phyloP scores from a whole-genome alignment of 2,888 invertebrate species.

The Scrobipalpa costella region DNA sequence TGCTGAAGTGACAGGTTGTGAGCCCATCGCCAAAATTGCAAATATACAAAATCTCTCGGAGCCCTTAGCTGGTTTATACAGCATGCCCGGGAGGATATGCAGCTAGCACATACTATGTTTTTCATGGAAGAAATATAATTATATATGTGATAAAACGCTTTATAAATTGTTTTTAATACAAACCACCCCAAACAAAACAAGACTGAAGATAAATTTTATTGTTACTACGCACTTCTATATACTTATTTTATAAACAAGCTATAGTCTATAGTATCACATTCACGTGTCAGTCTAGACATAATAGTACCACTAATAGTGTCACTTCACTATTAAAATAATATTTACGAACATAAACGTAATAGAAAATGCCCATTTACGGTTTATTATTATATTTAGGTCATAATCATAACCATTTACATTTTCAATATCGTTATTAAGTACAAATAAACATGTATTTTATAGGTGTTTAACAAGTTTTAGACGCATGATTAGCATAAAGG shows the following conservation, averaged over 20 bases:
- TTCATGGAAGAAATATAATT: no score
- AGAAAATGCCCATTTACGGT: background rate
- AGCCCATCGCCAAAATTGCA: no score
- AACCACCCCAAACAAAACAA: background rate
- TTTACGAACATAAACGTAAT: background rate
- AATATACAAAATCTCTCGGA: no score
- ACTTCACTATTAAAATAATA: slow-evolving; percentile 8
- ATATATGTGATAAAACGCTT: no score
- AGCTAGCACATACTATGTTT: no score
- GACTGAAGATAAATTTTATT: background rate
- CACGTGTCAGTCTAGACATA: background rate
- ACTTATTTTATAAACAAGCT: background rate
- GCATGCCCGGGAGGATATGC: no score
- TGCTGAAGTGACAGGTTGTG: no score
- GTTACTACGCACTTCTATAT: background rate
- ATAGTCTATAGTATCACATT: background rate
- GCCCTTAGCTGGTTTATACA: no score
- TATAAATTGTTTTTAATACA: no score
- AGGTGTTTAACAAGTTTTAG: slow-evolving; percentile 21
- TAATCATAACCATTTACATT: slow-evolving; percentile 19
- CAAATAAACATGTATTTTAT: slow-evolving; percentile 18
- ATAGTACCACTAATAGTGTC: background rate
- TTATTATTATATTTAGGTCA: slow-evolving; percentile 18
- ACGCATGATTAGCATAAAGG: slow-evolving; percentile 16
- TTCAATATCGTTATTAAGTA: slow-evolving; percentile 11